Evolutionary conservation across 2,888 invertebrate genomes (phyloP).

Genomic region (Penaeus monodon): DNA sequence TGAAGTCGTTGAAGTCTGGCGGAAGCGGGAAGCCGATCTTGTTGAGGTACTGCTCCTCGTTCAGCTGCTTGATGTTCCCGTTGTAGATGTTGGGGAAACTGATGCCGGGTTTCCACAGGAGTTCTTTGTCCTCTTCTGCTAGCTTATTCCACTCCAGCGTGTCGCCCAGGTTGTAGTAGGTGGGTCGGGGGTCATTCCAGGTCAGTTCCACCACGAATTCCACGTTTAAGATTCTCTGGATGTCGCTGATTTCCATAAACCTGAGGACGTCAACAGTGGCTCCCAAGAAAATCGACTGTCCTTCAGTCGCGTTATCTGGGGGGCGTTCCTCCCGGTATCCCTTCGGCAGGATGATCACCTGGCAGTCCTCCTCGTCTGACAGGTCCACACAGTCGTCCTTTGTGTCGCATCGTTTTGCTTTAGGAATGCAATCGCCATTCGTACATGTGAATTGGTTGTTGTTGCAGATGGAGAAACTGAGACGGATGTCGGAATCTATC

Average conservation of each 20-base stretch:
- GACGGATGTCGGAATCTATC: constrained; percentile 20
- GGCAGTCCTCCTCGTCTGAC: constrained; percentile 55
- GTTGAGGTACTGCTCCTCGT: constrained; percentile 29
- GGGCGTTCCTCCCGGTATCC: constrained; percentile 48
- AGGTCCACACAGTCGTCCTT: constrained; percentile 57
- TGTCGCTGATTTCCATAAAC: constrained; percentile 55
- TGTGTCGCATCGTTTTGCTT: constrained; percentile 42
- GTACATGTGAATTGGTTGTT: constrained; percentile 52
- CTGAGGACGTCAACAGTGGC: constrained; percentile 44
- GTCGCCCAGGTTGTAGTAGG: constrained; percentile 47
- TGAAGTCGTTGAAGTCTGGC: constrained; percentile 53
- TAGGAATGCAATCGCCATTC: constrained; percentile 53
- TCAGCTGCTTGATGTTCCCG: constrained; percentile 42
- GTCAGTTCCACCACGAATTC: constrained; percentile 38
- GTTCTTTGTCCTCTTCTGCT: constrained; percentile 12
- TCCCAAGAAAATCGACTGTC: constrained; percentile 17
- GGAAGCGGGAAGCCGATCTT: constrained; percentile 39
- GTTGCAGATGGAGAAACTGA: constrained; percentile 53
- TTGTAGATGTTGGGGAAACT: constrained; percentile 54
- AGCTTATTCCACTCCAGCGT: constrained; percentile 56
- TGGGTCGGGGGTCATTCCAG: constrained; percentile 51
- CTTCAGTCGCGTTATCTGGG: constrained; percentile 47
- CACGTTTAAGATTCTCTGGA: constrained; percentile 38
- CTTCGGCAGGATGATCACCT: constrained; percentile 42
- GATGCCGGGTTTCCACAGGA: constrained; percentile 37